A percentile compares a stretch with the other conserved stretches of the same genome.
Conservation (phyloP, 1,140 invertebrate species). For the Magallana angulata region DNA sequence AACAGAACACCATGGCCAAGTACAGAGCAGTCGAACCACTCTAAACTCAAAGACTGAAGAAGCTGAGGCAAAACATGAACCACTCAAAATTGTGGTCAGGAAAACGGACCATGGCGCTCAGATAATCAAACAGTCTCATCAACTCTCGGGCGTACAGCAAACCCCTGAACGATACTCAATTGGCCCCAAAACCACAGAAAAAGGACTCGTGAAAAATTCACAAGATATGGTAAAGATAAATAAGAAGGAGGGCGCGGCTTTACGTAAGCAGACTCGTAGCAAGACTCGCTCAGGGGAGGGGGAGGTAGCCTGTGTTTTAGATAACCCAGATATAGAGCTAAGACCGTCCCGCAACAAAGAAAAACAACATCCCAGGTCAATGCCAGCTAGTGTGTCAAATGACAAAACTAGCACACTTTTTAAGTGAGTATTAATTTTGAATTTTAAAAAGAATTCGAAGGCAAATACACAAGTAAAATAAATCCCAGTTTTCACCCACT, state of each 20-base stretch:
- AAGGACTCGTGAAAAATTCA: not conserved
- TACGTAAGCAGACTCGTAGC: slow-evolving; percentile 11
- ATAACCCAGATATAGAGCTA: not conserved
- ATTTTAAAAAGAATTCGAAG: too few species aligned
- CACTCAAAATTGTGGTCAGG: slow-evolving; percentile 15
- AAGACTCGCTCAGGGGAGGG: slow-evolving; percentile 31
- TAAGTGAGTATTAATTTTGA: too few species aligned
- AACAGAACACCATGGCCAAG: not conserved
- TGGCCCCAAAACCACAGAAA: not conserved
- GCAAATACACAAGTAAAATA: too few species aligned
- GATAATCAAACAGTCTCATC: not conserved
- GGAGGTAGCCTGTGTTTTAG: not conserved
- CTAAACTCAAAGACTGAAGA: not conserved
- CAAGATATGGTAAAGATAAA: not conserved
- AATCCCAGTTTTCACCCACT: not conserved
- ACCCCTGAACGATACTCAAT: too few species aligned
- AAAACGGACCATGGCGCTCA: not conserved
- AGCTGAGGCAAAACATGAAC: not conserved
- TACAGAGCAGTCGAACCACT: not conserved
- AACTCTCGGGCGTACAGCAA: not conserved
- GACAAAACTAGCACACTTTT: not conserved
- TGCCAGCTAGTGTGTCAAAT: not conserved
- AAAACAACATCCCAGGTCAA: not conserved
- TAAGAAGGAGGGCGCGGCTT: not conserved
- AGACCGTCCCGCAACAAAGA: not conserved